Conservation (phyloP, 2,888 invertebrate genomes). For the Protophormia terraenovae region DNA sequence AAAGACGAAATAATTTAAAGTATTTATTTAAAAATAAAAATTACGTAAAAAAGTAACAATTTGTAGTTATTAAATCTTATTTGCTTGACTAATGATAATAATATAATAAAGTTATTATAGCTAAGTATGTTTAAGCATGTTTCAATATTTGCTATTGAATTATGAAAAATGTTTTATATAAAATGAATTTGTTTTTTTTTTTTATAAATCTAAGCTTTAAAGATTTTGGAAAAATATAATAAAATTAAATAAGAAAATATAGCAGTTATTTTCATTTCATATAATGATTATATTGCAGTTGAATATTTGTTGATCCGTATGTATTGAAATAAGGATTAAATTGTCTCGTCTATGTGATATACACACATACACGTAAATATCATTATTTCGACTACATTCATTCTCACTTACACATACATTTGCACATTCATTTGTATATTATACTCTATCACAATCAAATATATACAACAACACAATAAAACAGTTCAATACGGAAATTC, state of each 20-base stretch:
- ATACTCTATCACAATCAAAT: constrained; percentile 16
- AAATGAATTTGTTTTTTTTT: no score
- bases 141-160: no score
- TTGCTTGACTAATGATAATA: background rate
- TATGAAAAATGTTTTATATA: no score
- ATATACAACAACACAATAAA: constrained; percentile 20
- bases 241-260: background rate
- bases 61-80: background rate
- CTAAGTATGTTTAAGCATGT: background rate
- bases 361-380: background rate
- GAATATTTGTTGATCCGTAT: background rate
- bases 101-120: background rate
- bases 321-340: background rate
- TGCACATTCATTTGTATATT: background rate
- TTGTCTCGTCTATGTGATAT: background rate
- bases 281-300: background rate
- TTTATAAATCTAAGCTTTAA: background rate
- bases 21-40: background rate
- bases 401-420: background rate
- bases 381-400: constrained; percentile 4
- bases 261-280: background rate
- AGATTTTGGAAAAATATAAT: background rate
- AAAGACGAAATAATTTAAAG: background rate
- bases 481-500: constrained; percentile 60
- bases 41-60: background rate